Percentiles rank a stretch among this genome's conserved stretches.
phyloP scores from a whole-genome alignment of 2,888 invertebrate genomes.

The Pimpla rufipes region DNA sequence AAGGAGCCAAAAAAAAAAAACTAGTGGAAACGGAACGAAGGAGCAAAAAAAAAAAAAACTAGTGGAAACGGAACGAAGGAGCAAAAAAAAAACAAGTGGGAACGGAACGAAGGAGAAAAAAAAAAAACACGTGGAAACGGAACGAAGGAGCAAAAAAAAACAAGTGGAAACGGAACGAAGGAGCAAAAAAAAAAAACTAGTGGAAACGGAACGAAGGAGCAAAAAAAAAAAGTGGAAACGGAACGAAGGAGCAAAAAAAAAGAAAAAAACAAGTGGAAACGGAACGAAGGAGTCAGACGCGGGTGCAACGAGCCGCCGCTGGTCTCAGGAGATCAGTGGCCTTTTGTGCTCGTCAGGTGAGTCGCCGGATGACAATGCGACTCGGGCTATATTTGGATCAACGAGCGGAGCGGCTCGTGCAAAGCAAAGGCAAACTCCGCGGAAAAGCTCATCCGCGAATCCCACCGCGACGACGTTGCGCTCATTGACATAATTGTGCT shows the following conservation, averaged over 20 bases:
- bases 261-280: constrained; percentile 3
- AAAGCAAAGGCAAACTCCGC: background rate
- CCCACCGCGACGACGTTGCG: too few relatives aligned
- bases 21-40: constrained; percentile 18
- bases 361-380: constrained; percentile 21
- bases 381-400: constrained; percentile 21
- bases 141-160: background rate
- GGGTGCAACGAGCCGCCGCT: constrained; percentile 22
- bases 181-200: background rate
- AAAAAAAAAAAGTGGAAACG: constrained; percentile 7
- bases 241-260: background rate
- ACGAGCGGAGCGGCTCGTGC: background rate
- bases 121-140: constrained; percentile 5
- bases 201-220: constrained; percentile 18
- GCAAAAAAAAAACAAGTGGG: constrained; percentile 1
- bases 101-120: constrained; percentile 9
- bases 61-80: constrained; percentile 20
- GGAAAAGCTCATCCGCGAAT: too few relatives aligned
- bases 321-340: constrained; percentile 34
- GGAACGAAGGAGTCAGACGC: constrained; percentile 5
- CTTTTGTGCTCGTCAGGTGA: constrained; percentile 17
- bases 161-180: constrained; percentile 20
- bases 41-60: background rate
- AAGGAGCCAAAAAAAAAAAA: background rate
- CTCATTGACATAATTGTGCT: too few relatives aligned